A percentile compares a stretch with the other conserved stretches of the same genome.
Conservation (phyloP, 2,888 invertebrate species). For the Ischnura elegans region DNA sequence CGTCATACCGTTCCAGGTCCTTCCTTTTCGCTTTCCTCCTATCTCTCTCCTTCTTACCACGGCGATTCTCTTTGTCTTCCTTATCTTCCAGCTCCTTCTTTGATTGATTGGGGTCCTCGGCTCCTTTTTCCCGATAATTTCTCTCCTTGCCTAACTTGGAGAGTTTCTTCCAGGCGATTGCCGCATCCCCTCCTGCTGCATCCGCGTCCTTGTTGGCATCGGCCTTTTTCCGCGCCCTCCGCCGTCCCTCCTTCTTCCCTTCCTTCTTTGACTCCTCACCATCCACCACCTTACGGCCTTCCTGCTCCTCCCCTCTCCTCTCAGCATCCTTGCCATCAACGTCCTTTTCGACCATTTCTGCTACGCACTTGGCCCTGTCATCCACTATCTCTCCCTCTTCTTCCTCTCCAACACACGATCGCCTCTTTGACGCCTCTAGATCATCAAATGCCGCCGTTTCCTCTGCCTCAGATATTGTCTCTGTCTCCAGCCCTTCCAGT, state of each 20-base stretch:
- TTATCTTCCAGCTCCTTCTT: constrained; percentile 74
- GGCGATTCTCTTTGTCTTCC: constrained; percentile 66
- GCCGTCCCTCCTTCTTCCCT: constrained; percentile 76
- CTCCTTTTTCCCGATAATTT: constrained; percentile 84
- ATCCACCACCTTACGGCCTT: constrained; percentile 77
- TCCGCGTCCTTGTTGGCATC: constrained; percentile 76
- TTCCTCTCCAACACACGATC: constrained; percentile 73
- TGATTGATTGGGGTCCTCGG: constrained; percentile 73
- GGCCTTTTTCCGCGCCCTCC: constrained; percentile 78
- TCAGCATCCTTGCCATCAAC: constrained; percentile 76
- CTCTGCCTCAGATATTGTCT: constrained; percentile 88
- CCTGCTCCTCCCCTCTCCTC: constrained; percentile 80
- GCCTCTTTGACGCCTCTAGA: constrained; percentile 76
- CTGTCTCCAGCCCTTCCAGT: constrained; percentile 84
- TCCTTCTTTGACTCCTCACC: constrained; percentile 69
- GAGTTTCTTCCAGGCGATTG: constrained; percentile 87
- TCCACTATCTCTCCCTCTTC: constrained; percentile 83
- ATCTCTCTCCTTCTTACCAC: constrained; percentile 69
- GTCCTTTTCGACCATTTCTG: constrained; percentile 69
- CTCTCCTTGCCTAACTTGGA: constrained; percentile 88
- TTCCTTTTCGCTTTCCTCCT: constrained; percentile 84
- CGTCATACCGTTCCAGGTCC: constrained; percentile 91
- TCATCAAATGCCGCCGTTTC: constrained; percentile 84
- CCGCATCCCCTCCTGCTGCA: constrained; percentile 71
- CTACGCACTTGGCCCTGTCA: constrained; percentile 73